These are phyloP conservation scores for Daboia siamensis DNA, from an alignment of 2,113 vertebrate genomes.

Conservation along the genomic window DNA sequence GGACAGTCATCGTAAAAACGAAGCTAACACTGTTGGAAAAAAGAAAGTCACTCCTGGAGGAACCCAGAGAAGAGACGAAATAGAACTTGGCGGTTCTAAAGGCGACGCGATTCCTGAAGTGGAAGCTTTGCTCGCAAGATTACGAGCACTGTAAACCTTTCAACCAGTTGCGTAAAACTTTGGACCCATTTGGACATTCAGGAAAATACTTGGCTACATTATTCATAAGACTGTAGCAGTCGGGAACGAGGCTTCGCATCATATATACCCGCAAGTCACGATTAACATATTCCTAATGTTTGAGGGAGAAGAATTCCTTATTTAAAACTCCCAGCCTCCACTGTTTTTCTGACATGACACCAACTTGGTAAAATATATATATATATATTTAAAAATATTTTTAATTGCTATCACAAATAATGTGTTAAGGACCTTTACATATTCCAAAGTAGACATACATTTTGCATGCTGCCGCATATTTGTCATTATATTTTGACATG, in stretches of 20 bases:
- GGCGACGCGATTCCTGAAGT: constrained; percentile 81
- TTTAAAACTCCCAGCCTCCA: not conserved
- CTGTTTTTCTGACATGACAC: not conserved
- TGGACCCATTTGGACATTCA: not conserved
- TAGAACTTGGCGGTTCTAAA: constrained; percentile 60
- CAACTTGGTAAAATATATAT: not conserved
- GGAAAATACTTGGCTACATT: not conserved
- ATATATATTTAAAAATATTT: not conserved
- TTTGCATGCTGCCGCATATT: constrained; percentile 49
- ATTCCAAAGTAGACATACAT: constrained; percentile 43
- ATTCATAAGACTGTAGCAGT: not conserved
- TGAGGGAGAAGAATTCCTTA: not conserved
- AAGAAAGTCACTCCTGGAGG: constrained; percentile 64
- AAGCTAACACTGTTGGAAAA: constrained; percentile 66
- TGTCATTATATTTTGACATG: constrained; percentile 30
- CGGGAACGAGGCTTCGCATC: not conserved
- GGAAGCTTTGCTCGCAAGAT: constrained; percentile 88
- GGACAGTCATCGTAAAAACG: constrained; percentile 80
- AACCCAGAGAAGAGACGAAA: constrained; percentile 71
- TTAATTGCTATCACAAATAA: constrained; percentile 1
- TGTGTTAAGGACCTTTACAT: constrained; percentile 36
- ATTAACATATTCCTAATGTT: not conserved
- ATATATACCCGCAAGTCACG: not conserved
- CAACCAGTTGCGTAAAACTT: constrained; percentile 52
- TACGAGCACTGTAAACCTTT: constrained; percentile 82